Percentiles rank a stretch among this genome's conserved stretches.
phyloP scores from a whole-genome alignment of 2,797 vertebrate genomes.

The Poeciliopsis gracilis region DNA sequence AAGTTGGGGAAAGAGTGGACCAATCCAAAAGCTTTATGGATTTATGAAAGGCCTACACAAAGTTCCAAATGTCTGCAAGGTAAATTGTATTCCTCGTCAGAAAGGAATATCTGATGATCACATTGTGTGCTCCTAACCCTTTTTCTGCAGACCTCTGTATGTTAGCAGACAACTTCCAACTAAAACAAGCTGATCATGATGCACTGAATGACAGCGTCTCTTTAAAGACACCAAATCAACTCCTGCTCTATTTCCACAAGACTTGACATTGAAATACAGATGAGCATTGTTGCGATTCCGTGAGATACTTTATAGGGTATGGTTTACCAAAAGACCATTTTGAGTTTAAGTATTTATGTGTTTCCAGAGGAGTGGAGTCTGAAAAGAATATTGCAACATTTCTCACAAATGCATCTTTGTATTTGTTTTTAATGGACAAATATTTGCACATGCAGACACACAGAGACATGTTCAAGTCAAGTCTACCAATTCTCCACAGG shows the following conservation, averaged over 20 bases:
- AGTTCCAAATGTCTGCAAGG: neutral
- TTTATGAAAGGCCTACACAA: neutral
- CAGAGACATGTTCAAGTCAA: neutral
- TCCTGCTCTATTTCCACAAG: slow-evolving; percentile 4
- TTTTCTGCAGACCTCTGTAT: neutral
- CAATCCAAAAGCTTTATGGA: neutral
- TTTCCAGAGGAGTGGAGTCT: slow-evolving; percentile 9
- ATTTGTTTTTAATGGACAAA: slow-evolving; percentile 9
- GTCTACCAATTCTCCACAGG: slow-evolving; percentile 41
- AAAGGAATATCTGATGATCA: neutral
- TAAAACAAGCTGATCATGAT: neutral
- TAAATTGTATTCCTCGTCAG: neutral
- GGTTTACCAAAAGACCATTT: slow-evolving; percentile 10
- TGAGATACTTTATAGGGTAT: slow-evolving; percentile 17
- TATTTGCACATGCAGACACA: slow-evolving; percentile 5
- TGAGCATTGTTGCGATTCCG: slow-evolving; percentile 17
- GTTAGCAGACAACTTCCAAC: neutral
- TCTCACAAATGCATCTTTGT: slow-evolving; percentile 5
- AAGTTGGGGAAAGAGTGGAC: neutral
- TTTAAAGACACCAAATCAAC: slow-evolving; percentile 9
- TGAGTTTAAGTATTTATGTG: slow-evolving; percentile 13
- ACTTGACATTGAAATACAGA: slow-evolving; percentile 24
- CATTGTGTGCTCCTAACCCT: neutral
- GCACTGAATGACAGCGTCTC: neutral
- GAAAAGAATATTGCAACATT: slow-evolving; percentile 3